Evolutionary conservation across 2,888 invertebrate species (phyloP), one percentile per base, ranked within the genome.

Genomic region (Embidobia sp.): DNA sequence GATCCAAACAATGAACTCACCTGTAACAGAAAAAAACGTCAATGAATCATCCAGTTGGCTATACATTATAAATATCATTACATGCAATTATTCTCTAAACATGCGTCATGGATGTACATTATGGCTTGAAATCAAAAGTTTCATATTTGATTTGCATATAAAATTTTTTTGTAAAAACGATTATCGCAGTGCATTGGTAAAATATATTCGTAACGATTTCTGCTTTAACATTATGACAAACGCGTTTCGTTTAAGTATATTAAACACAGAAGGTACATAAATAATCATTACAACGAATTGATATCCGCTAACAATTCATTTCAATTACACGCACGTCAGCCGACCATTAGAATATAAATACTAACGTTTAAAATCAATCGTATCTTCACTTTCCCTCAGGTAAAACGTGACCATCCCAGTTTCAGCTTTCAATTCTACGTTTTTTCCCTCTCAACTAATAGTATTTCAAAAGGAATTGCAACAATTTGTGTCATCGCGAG

Each of bases 1-100:
- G 22, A 27, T 48, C 48, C 61, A 37, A 61, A 48, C 35, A 26
- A 61, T 37, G 37, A 48, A 61, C 61, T 48, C 61, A 48, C 61
- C 61, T 61, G 61, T 29, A 61, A 61, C 61, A 61, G 15, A 46
- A 33, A 46, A 48, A 48, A 48, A 35, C 11, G 10, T 48, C 61
- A 61, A 61, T 61, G 61, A 48, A 40, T 61, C 37, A 61, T 35
- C 27, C 15, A 26, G 26, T 42, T 31, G 13, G 31, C 37, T 48
- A 35, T 7, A 5, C 3, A 19, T 7, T 42, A 27, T 22, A 18
- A 15, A 27, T 11, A 19, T 35, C 5, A 35, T 13, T 35, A 3
- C 19, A 18, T 16, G 11, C 5, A n/a, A 29, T 6, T n/a, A 29
- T 8, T 29, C n/a, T 29, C 8, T 1, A 37, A 37, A 37, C n/a